Conservation (phyloP, 2,797 vertebrate species). For the Cottoperca gobio region DNA sequence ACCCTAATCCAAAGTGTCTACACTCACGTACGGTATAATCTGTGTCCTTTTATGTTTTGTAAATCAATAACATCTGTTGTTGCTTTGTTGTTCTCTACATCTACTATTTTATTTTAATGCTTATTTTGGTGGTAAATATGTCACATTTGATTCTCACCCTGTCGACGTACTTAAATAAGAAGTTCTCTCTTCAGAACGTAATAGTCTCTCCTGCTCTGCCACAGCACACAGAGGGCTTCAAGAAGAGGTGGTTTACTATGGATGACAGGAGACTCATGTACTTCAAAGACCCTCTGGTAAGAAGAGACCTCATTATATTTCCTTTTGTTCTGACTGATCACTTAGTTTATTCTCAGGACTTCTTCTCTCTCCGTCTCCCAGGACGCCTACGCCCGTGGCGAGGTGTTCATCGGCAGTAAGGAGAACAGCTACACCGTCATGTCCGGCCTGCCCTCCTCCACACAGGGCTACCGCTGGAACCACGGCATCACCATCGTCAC, state of each 20-base stretch:
- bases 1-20: no score
- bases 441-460: slow-evolving; percentile 90
- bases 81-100: no score
- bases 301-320: slow-evolving; percentile 54
- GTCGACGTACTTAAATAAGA: no score
- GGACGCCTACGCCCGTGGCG: slow-evolving; percentile 96
- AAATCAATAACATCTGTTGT: no score
- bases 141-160: no score
- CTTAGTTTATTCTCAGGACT: not conserved
- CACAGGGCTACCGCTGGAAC: slow-evolving; percentile 94
- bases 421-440: slow-evolving; percentile 95
- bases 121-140: no score
- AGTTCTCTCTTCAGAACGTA: no score
- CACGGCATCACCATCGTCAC: slow-evolving; percentile 96
- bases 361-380: slow-evolving; percentile 61
- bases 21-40: no score
- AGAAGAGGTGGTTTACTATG: slow-evolving; percentile 98
- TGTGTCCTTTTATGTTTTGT: no score
- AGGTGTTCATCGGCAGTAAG: slow-evolving; percentile 97
- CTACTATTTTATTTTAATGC: no score
- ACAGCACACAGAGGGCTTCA: slow-evolving; percentile 97
- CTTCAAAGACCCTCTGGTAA: slow-evolving; percentile 98
- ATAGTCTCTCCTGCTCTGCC: not conserved
- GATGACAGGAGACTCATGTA: slow-evolving; percentile 98
- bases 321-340: not conserved